Percentiles rank a stretch among this genome's conserved stretches.
phyloP scores from a whole-genome alignment of 2,113 vertebrate species.

The Sigmodon hispidus region DNA sequence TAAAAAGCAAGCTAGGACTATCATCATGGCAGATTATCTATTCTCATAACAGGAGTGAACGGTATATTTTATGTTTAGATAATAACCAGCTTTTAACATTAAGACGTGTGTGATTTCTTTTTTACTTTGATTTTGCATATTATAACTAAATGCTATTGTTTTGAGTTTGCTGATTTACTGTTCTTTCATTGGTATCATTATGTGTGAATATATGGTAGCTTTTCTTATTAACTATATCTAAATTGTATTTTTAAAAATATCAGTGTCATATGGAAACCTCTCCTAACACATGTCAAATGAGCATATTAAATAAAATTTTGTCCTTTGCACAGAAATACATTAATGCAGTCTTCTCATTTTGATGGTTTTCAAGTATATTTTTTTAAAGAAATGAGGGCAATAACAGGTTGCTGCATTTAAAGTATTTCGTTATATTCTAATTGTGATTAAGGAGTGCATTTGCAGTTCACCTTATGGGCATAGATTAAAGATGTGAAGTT shows the following conservation, averaged over 20 bases:
- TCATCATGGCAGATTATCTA: neutral
- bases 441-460: constrained; percentile 65
- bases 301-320: neutral
- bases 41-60: neutral
- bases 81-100: neutral
- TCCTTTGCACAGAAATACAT: constrained; percentile 15
- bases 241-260: neutral
- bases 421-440: constrained; percentile 71
- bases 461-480: constrained; percentile 67
- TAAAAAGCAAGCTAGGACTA: neutral
- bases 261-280: neutral
- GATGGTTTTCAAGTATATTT: constrained; percentile 1
- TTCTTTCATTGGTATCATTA: neutral
- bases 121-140: constrained; percentile 18
- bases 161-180: neutral
- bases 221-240: neutral
- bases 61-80: neutral
- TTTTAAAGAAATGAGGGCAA: neutral
- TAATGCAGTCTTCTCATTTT: neutral
- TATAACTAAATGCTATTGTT: neutral
- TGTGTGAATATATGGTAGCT: neutral
- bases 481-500: constrained; percentile 75
- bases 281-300: neutral
- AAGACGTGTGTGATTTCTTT: neutral
- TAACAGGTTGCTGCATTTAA: constrained; percentile 54